phyloP scores from a whole-genome alignment of 2,888 invertebrate species.

The Tipula helvola region DNA sequence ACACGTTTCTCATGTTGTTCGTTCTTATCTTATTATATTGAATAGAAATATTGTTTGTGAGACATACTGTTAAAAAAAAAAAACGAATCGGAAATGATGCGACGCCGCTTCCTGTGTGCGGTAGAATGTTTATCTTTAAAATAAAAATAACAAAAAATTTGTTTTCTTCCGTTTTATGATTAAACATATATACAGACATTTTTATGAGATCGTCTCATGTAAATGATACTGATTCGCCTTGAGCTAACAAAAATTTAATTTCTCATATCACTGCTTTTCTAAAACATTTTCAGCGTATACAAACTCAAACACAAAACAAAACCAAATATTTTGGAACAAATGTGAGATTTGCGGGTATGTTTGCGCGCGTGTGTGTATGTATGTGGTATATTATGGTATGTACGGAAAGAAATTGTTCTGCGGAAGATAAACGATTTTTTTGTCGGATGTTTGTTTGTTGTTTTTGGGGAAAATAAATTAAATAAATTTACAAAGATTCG shows the following conservation, averaged over 20 bases:
- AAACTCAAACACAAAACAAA: not conserved
- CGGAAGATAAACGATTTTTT: not conserved
- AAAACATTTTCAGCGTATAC: not conserved
- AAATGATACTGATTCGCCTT: not conserved
- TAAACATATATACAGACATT: not conserved
- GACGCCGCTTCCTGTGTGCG: too few relatives aligned
- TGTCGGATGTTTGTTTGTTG: not conserved
- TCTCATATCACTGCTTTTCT: not conserved
- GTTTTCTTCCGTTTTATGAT: too few relatives aligned
- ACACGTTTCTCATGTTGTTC: not conserved
- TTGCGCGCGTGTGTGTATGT: not conserved
- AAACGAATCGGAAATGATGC: not conserved
- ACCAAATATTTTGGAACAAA: not conserved
- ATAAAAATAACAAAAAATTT: too few relatives aligned
- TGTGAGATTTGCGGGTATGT: not conserved
- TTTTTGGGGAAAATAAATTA: not conserved
- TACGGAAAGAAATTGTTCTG: not conserved
- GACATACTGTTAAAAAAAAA: not conserved
- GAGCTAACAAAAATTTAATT: not conserved
- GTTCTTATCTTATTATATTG: not conserved
- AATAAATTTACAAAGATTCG: not conserved
- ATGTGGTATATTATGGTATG: not conserved
- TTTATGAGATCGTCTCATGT: not conserved
- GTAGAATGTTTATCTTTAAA: too few relatives aligned
- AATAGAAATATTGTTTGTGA: not conserved